Base-by-base conservation (phyloP, 2,797 vertebrate species). In the Sebastes matsubarae region DNA sequence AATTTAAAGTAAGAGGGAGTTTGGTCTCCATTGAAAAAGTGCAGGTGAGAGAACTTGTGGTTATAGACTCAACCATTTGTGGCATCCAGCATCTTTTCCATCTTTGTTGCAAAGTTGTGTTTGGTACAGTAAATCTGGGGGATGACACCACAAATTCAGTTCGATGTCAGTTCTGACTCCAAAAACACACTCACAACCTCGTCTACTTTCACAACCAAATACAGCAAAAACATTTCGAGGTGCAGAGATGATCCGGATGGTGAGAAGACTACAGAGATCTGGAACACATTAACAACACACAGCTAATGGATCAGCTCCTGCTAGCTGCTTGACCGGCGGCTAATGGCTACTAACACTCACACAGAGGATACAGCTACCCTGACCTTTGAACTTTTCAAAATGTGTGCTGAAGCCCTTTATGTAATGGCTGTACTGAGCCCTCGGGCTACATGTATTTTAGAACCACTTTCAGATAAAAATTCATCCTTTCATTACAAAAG, bases 241-340 rank as follows among this genome's bases (percentile, higher is more conserved):
- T 68, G 42, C 25, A 67, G 29, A 71, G 36, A 75, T 46, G 10
- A 65, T 57, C 55, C 54, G 59, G 20, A 69, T 70, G 20, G 16
- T 34, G 57, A 32, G 36, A 67, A 27, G 42, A 68, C 32, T 58
- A 46, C 42, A 66, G 42, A 54, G 30, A 50, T 63, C 52, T 57
- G 29, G 42, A 55, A 34, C 34, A 68, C 64, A 68, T 42, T 42
- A 72, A 64, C 46, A 50, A 52, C 38, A 61, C 36, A 25, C n/a
- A 42, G 36, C 63, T 79, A 64, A 63, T 80, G 29, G 76, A 65
- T 24, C 61, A 50, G 50, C 29, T 59, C 24, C 68, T 32, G 64
- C 34, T 58, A n/a, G 18, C 8, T 46, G 66, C 38, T 6, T 34
- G 65, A 54, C 66, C 7, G 10, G 36, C 25, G 9, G 63, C 29